Percentiles rank a stretch among this genome's conserved stretches.
phyloP scores from a whole-genome alignment of 2,113 vertebrate genomes.

The Tupaia tana region DNA sequence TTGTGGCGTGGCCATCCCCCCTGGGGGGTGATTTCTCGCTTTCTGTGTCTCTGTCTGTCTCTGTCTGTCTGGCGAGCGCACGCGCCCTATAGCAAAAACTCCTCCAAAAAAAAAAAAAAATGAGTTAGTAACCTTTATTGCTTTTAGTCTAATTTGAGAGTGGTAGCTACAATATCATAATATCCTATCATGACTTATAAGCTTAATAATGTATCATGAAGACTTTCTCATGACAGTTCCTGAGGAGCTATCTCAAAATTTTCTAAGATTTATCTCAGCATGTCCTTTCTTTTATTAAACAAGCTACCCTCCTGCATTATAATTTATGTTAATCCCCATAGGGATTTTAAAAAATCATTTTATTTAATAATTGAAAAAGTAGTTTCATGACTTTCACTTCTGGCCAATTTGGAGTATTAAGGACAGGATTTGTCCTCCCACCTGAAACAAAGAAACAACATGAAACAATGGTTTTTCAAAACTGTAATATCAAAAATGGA shows the following conservation, averaged over 20 bases:
- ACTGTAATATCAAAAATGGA: not conserved
- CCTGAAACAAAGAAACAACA: not conserved
- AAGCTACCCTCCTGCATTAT: not conserved
- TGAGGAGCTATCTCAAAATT: not conserved
- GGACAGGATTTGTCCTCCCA: not conserved
- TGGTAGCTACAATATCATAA: not conserved
- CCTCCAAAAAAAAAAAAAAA: no score
- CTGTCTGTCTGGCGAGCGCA: no score
- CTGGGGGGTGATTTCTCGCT: no score
- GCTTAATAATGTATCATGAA: not conserved
- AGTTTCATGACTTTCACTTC: constrained; percentile 1
- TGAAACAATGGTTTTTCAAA: not conserved
- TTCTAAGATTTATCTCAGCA: not conserved
- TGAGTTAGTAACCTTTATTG: not conserved
- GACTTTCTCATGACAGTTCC: not conserved
- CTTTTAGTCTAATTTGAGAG: not conserved
- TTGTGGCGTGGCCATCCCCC: no score
- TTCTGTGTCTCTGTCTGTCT: no score
- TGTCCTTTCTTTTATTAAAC: not conserved
- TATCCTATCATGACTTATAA: not conserved
- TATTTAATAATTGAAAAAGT: not conserved
- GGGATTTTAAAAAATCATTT: constrained; percentile 1
- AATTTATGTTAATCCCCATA: not conserved
- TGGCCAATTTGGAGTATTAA: not conserved
- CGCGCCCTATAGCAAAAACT: no score